Evolutionary conservation across 2,113 vertebrate genomes (phyloP).

Genomic region (Platycercus adscitus): DNA sequence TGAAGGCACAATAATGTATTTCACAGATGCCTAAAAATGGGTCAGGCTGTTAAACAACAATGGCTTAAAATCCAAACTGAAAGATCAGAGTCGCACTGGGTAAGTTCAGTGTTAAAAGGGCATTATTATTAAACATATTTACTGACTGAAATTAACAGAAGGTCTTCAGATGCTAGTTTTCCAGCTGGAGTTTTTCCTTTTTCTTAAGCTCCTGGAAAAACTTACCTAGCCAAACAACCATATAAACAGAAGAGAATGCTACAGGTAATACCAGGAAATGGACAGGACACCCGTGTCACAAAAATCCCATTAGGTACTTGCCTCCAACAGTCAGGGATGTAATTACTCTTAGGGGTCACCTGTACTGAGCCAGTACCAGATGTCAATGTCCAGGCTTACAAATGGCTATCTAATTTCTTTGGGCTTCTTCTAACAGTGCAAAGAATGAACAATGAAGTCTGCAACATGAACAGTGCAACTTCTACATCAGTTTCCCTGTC

Average conservation of each 20-base stretch:
- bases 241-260: not conserved
- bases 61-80: not conserved
- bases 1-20: not conserved
- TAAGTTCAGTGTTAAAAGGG: not conserved
- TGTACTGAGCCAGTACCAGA: not conserved
- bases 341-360: not conserved
- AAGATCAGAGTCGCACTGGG: not conserved
- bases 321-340: not conserved
- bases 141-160: not conserved
- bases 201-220: not conserved
- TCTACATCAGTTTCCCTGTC: not conserved
- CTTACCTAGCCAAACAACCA: not conserved
- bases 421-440: not conserved
- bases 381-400: not conserved
- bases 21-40: slow-evolving; percentile 28
- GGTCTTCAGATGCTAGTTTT: not conserved
- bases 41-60: not conserved
- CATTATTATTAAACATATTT: not conserved
- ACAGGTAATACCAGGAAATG: not conserved
- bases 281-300: not conserved
- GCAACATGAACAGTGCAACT: not conserved
- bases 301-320: slow-evolving; percentile 10
- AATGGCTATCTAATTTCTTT: not conserved
- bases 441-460: not conserved
- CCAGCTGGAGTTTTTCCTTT: not conserved